These are phyloP conservation scores for Poliocrania exsul DNA, from an alignment of 2,797 vertebrate species.

Conservation along the genomic window DNA sequence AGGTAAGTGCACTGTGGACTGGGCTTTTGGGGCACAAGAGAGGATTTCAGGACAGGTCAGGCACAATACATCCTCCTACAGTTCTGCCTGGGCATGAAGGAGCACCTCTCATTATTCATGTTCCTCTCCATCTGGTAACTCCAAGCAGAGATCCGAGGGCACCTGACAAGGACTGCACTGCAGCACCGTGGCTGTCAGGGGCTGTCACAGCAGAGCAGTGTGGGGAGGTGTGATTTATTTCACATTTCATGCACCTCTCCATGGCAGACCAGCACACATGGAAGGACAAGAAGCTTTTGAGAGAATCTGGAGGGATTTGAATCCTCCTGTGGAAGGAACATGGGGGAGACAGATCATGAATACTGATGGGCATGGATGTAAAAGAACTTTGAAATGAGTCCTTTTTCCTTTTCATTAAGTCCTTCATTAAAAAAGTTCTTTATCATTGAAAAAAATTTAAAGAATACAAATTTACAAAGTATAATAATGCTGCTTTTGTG, in stretches of 20 bases:
- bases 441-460: neutral
- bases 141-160: neutral
- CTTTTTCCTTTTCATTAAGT: neutral
- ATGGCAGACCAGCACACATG: neutral
- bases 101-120: neutral
- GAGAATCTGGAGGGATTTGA: neutral
- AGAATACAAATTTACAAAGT: neutral
- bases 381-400: neutral
- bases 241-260: neutral
- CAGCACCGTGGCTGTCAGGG: neutral
- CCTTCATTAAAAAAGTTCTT: neutral
- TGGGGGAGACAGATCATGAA: neutral
- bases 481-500: neutral
- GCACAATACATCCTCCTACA: rapidly evolving
- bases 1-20: neutral
- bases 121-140: neutral
- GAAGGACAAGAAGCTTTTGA: neutral
- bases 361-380: rapidly evolving
- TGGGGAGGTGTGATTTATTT: neutral
- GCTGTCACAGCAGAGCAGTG: neutral
- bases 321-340: neutral
- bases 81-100: neutral
- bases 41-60: neutral
- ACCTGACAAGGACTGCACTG: neutral
- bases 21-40: rapidly evolving